Conservation (phyloP, 2,888 invertebrate species). For the Nephrotoma guestfalica region DNA sequence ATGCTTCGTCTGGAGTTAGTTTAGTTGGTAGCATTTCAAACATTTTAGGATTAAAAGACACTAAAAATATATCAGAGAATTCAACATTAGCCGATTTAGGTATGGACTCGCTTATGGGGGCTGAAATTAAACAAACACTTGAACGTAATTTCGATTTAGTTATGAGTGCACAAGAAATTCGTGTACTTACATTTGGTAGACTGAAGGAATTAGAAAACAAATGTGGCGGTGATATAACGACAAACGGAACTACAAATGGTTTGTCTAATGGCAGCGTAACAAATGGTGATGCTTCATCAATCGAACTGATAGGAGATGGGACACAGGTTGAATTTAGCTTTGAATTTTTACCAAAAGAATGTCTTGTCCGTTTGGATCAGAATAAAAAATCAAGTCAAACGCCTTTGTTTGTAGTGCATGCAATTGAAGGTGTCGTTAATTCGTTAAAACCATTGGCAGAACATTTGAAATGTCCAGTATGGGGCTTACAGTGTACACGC, state of each 20-base stretch:
- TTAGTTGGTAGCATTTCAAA: slow-evolving; percentile 71
- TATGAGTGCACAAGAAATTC: slow-evolving; percentile 81
- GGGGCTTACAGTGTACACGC: slow-evolving; percentile 78
- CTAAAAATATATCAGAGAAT: slow-evolving; percentile 56
- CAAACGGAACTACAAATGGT: slow-evolving; percentile 18
- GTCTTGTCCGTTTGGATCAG: slow-evolving; percentile 47
- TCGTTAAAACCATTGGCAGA: slow-evolving; percentile 56
- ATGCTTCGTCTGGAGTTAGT: slow-evolving; percentile 41
- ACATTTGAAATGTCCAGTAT: slow-evolving; percentile 59
- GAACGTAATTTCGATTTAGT: slow-evolving; percentile 86
- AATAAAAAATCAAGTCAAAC: slow-evolving; percentile 25
- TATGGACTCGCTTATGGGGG: slow-evolving; percentile 97
- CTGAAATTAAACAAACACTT: slow-evolving; percentile 93
- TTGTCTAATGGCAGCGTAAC: slow-evolving; percentile 11
- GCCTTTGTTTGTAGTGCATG: slow-evolving; percentile 59
- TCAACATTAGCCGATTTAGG: slow-evolving; percentile 86
- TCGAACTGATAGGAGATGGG: slow-evolving; percentile 29
- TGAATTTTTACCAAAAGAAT: slow-evolving; percentile 60
- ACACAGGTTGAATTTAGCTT: slow-evolving; percentile 40
- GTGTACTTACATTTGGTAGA: slow-evolving; percentile 64
- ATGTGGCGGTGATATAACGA: slow-evolving; percentile 17
- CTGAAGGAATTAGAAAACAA: slow-evolving; percentile 39
- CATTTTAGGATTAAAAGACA: slow-evolving; percentile 81
- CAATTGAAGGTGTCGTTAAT: slow-evolving; percentile 76
- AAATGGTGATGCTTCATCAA: slow-evolving; percentile 20